phyloP scores from a whole-genome alignment of 2,888 invertebrate species.

The Aethes cnicana region DNA sequence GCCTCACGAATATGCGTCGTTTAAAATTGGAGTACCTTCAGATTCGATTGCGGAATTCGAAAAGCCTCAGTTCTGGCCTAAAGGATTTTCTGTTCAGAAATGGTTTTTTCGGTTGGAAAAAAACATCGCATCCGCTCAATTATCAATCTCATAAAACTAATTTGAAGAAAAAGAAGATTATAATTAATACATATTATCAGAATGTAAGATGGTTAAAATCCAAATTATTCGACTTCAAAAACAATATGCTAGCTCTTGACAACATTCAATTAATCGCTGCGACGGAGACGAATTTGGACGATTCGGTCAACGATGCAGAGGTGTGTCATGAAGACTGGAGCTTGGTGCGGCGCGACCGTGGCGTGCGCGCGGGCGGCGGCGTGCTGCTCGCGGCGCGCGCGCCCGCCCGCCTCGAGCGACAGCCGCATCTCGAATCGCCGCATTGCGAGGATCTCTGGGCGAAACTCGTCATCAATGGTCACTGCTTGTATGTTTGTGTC shows the following conservation, averaged over 20 bases:
- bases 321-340: constrained; percentile 4
- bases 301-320: constrained; percentile 9
- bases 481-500: constrained; percentile 4
- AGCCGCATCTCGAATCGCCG: background rate
- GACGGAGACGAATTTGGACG: constrained; percentile 7
- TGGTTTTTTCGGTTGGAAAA: background rate
- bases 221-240: background rate
- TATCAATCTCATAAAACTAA: background rate
- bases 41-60: background rate
- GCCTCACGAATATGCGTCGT: too few relatives aligned
- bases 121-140: background rate
- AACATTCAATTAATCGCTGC: background rate
- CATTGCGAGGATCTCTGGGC: constrained; percentile 12
- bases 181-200: constrained; percentile 10
- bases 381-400: constrained; percentile 6
- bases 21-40: background rate
- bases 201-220: constrained; percentile 7
- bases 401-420: background rate
- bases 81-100: background rate
- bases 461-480: background rate
- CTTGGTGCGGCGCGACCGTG: constrained; percentile 8
- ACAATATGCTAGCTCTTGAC: background rate
- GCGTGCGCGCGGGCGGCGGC: constrained; percentile 3
- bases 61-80: background rate
- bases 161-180: too few relatives aligned